phyloP scores from a whole-genome alignment of 2,113 vertebrate species.

The Pipa parva region DNA sequence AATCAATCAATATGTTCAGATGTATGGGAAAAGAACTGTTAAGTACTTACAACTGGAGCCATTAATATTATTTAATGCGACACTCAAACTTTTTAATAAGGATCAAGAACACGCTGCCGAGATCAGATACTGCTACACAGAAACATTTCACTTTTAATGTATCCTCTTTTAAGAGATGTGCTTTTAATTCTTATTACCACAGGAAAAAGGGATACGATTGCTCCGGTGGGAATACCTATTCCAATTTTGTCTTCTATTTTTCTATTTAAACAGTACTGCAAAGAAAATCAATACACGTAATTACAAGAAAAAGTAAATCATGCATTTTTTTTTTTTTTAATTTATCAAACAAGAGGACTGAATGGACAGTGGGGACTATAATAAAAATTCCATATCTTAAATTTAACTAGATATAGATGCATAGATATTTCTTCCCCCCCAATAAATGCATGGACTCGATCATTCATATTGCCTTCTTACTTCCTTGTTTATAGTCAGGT shows the following conservation, averaged over 20 bases:
- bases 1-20: conserved; percentile 96
- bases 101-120: conserved; percentile 78
- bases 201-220: conserved; percentile 18
- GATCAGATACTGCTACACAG: conserved; percentile 44
- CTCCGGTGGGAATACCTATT: conserved; percentile 11
- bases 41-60: conserved; percentile 87
- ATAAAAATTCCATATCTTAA: neutral
- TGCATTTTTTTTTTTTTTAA: conserved; percentile 36
- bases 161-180: conserved; percentile 15
- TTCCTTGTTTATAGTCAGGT: too few species aligned
- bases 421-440: too few species aligned
- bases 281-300: conserved; percentile 39
- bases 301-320: conserved; percentile 36
- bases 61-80: conserved; percentile 99
- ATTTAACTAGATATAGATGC: too few species aligned
- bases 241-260: conserved; percentile 41
- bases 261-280: conserved; percentile 41
- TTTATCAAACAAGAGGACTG: conserved; percentile 22
- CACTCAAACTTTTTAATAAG: conserved; percentile 83
- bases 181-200: conserved; percentile 24
- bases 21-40: conserved; percentile 81
- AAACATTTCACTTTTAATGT: conserved; percentile 26
- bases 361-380: conserved; percentile 5
- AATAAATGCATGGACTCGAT: too few species aligned
- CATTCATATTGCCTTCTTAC: too few species aligned